phyloP scores from a whole-genome alignment of 2,797 vertebrate species.

The Clarias platycephalus region DNA sequence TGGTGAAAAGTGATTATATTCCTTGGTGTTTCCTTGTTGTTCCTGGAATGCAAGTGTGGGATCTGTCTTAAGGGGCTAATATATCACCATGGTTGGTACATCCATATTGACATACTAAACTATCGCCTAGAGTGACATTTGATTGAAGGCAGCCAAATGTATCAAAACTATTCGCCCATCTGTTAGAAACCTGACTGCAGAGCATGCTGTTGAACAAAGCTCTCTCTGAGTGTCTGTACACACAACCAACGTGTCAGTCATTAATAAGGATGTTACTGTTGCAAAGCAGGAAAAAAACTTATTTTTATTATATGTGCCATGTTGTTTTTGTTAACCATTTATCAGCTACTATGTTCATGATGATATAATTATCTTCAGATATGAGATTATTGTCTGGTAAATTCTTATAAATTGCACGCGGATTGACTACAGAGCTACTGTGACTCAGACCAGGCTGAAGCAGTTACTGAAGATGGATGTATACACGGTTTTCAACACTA shows the following conservation, averaged over 20 bases:
- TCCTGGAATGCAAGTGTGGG: neutral
- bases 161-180: neutral
- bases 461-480: neutral
- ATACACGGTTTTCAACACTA: neutral
- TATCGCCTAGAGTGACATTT: neutral
- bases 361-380: neutral
- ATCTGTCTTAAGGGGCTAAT: neutral
- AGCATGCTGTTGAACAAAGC: neutral
- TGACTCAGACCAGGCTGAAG: neutral
- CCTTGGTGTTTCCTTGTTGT: neutral
- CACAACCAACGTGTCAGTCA: neutral
- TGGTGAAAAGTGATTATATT: neutral
- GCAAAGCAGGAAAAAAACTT: neutral
- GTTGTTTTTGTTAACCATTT: neutral
- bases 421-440: neutral
- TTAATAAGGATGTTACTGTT: constrained; percentile 34
- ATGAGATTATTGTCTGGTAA: neutral
- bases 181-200: neutral
- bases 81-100: constrained; percentile 7
- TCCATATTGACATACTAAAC: neutral
- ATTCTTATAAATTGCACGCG: neutral
- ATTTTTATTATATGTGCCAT: neutral
- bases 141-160: neutral
- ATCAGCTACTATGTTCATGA: neutral
- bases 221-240: neutral